phyloP scores from a whole-genome alignment of 2,797 vertebrate genomes.

The Notamacropus eugenii region DNA sequence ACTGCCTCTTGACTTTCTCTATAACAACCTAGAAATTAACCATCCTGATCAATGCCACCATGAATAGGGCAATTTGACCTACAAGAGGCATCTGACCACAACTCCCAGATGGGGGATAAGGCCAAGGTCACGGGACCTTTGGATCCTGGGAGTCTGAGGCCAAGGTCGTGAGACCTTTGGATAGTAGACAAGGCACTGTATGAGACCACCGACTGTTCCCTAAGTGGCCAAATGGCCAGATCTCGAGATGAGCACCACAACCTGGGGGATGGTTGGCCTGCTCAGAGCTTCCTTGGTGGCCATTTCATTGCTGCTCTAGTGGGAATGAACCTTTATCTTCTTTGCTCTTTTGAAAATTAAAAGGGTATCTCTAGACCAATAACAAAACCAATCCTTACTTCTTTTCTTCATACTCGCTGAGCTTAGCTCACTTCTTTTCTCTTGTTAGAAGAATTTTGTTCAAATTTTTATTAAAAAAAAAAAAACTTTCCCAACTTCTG shows the following conservation, averaged over 20 bases:
- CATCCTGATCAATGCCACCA: slow-evolving; percentile 14
- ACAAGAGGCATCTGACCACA: background rate
- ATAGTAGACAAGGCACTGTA: background rate
- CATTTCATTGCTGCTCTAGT: background rate
- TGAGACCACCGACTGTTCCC: background rate
- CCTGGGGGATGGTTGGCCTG: background rate
- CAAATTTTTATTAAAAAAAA: slow-evolving; percentile 30
- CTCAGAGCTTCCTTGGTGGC: background rate
- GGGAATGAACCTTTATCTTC: background rate
- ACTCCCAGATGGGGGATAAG: background rate
- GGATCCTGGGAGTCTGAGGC: background rate
- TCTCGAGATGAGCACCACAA: background rate
- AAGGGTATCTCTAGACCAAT: background rate
- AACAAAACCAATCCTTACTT: background rate
- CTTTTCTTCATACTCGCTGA: background rate
- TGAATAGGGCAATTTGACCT: background rate
- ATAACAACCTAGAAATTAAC: slow-evolving; percentile 79
- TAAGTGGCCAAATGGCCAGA: background rate
- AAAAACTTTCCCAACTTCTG: slow-evolving; percentile 6
- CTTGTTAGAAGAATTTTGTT: slow-evolving; percentile 12
- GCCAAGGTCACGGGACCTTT: background rate
- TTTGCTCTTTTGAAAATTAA: background rate
- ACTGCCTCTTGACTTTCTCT: slow-evolving; percentile 72
- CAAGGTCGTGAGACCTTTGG: background rate
- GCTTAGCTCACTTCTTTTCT: background rate